Conservation (phyloP, 2,888 invertebrate genomes). For the Lepidocyrtinus sp. region DNA sequence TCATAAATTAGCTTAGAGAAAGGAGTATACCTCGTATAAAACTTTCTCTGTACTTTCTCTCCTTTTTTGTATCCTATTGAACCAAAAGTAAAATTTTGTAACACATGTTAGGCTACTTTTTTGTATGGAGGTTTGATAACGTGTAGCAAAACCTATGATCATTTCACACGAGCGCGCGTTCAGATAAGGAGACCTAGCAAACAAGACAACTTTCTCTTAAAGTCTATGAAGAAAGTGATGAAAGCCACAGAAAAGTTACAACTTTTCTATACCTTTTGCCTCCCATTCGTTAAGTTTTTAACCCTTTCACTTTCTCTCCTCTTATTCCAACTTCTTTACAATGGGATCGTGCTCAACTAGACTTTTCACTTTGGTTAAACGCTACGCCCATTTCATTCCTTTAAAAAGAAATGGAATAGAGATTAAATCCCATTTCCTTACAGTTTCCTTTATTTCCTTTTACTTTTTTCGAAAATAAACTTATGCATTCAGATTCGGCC, state of each 20-base stretch:
- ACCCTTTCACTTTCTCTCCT: conserved; percentile 21
- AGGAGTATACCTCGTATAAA: not conserved
- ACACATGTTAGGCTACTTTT: not conserved
- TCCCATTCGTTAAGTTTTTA: conserved; percentile 36
- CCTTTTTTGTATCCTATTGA: not conserved
- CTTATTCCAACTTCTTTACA: conserved; percentile 1
- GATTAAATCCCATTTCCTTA: conserved; percentile 26
- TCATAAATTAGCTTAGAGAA: not conserved
- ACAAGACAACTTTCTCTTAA: not conserved
- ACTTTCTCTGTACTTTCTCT: too few species aligned
- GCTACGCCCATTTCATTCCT: not conserved
- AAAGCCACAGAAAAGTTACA: conserved; percentile 30
- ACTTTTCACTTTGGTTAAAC: too few species aligned
- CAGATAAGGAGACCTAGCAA: too few species aligned
- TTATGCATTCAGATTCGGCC: not conserved
- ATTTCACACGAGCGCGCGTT: too few species aligned
- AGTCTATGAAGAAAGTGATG: conserved; percentile 15
- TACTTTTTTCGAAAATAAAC: not conserved
- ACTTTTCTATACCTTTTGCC: conserved; percentile 31
- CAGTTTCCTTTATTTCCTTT: not conserved
- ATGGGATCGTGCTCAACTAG: not conserved
- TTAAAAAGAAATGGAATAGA: not conserved
- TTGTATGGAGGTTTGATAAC: not conserved
- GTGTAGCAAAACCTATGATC: not conserved
- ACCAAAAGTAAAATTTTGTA: not conserved